Base-by-base conservation (phyloP, 53 echinoderm and acorn worm genomes). In the Antedon mediterranea region DNA sequence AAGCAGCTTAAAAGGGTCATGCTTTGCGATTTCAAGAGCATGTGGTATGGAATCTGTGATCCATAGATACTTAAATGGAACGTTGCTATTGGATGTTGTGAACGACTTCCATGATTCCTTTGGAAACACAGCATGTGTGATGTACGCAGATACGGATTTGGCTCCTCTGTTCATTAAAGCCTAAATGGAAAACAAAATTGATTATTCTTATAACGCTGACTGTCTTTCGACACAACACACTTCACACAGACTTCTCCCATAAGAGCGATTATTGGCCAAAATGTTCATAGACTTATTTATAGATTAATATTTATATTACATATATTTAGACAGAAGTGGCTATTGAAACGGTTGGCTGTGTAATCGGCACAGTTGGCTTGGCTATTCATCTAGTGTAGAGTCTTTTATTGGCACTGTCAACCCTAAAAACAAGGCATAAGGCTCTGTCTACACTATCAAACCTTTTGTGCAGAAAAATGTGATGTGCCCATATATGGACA, bases 51-150 rank as follows among this genome's bases (percentile, higher is more conserved):
- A 93, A 79, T 92, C 92, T 0, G 97, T 97, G 74, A 97, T 97
- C 97, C 97, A 97, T 84, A 97, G 90, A 26, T 81, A 32, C 28
- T 77, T 79, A 29, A 97, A 85, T 27, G 82, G 79, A 23, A 89
- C 88, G 15, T 85, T 79, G 30, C 72, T 73, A 7, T 81, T 79
- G 3, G 71, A 71, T 3, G 78, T 82, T 28, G 85, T 84, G 79
- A 97, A 97, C 0, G 76, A 33, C 81, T 81, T 90, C 98, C 97
- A 97, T 0, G 98, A 97, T 29, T 93, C 79, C 34, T 86, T 32
- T 0, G 98, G 98, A 81, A 97, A 97, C 9, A 97, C 98, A 27
- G 98, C 89, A 32, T 97, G 98, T 14, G 98, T 97, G 34, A 93
- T 90, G 32, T 84, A 97, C 13, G 98, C 98, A 73, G 90, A 93